Evolutionary conservation across 2,888 invertebrate genomes (phyloP).

Genomic region (Cacoxenus indagator): DNA sequence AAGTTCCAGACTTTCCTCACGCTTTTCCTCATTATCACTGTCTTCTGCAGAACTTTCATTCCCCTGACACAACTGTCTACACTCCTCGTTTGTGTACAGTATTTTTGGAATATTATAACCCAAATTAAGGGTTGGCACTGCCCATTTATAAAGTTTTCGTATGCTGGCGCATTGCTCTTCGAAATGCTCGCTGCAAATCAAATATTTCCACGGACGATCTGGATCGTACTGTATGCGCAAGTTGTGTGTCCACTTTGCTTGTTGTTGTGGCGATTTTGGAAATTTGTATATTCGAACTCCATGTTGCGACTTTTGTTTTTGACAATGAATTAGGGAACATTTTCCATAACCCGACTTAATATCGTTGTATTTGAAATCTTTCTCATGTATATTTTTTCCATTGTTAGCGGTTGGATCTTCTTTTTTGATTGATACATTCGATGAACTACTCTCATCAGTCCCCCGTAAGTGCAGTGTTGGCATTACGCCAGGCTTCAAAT

Average conservation of each 20-base stretch:
- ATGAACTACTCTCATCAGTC: not conserved
- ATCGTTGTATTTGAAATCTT: conserved; percentile 38
- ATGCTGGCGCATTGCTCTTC: conserved; percentile 46
- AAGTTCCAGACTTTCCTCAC: conserved; percentile 4
- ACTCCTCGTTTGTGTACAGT: conserved; percentile 46
- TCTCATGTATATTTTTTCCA: conserved; percentile 14
- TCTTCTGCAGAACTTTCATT: conserved; percentile 39
- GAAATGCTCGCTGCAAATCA: conserved; percentile 55
- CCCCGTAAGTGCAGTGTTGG: conserved; percentile 34
- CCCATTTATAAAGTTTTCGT: conserved; percentile 58
- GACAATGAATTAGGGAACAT: conserved; percentile 52
- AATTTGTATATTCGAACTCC: conserved; percentile 56
- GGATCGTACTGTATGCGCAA: conserved; percentile 50
- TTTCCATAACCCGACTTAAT: conserved; percentile 55
- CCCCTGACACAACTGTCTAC: conserved; percentile 31
- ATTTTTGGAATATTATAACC: conserved; percentile 51
- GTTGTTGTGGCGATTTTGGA: conserved; percentile 44
- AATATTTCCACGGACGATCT: conserved; percentile 53
- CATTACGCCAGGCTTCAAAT: conserved; percentile 31
- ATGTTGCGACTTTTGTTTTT: conserved; percentile 48
- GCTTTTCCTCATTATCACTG: conserved; percentile 29
- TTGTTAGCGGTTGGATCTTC: conserved; percentile 31
- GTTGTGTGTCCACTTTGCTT: conserved; percentile 53
- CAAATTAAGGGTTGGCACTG: conserved; percentile 59
- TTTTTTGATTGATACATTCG: not conserved